Conservation (phyloP, 1,140 invertebrate species). For the Drosophila lacteicornis region DNA sequence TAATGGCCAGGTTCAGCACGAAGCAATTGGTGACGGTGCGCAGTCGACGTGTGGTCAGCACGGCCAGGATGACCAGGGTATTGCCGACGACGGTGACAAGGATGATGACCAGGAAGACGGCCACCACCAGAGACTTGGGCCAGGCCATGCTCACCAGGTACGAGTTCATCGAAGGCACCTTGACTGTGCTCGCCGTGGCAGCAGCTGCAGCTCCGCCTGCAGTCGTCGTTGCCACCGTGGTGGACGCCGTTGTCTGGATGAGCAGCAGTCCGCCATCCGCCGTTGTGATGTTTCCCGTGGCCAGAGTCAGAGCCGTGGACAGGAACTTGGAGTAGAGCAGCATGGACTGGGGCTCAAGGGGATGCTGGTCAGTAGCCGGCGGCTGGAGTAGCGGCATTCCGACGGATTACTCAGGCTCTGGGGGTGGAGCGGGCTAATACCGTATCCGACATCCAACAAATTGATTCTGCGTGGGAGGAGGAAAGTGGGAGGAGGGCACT, state of each 20-base stretch:
- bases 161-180: slow-evolving; percentile 58
- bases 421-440: slow-evolving; percentile 1
- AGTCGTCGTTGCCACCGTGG: neutral
- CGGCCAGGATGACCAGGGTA: slow-evolving; percentile 95
- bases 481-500: slow-evolving; percentile 10
- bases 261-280: slow-evolving; percentile 16
- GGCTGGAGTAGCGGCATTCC: slow-evolving; percentile 20
- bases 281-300: neutral
- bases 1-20: slow-evolving; percentile 95
- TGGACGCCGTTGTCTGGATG: slow-evolving; percentile 17
- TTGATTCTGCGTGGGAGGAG: slow-evolving; percentile 24
- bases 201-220: neutral
- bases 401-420: slow-evolving; percentile 21
- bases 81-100: slow-evolving; percentile 92
- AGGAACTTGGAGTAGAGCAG: slow-evolving; percentile 25
- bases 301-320: slow-evolving; percentile 23
- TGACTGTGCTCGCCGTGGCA: slow-evolving; percentile 9
- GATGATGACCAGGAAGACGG: slow-evolving; percentile 87
- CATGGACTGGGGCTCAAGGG: slow-evolving; percentile 7
- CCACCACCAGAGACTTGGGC: slow-evolving; percentile 72
- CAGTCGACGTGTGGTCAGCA: slow-evolving; percentile 94
- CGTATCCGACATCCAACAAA: slow-evolving; percentile 38
- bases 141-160: slow-evolving; percentile 67
- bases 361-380: slow-evolving; percentile 8
- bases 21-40: slow-evolving; percentile 98